Evolutionary conservation across 2,888 invertebrate species (phyloP).

Genomic region (Lydus trimaculatus): DNA sequence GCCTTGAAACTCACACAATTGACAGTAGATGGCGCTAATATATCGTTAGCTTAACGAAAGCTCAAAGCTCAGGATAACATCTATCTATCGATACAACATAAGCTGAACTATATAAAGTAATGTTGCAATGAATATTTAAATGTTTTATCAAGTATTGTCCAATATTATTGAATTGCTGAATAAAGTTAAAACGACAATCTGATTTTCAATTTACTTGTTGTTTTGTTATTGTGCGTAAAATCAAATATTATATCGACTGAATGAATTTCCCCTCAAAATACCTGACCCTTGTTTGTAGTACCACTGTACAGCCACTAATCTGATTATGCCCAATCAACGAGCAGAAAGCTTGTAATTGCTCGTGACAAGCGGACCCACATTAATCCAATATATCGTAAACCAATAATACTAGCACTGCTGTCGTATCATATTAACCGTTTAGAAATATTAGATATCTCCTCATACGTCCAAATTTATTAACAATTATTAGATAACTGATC

Average conservation of each 20-base stretch:
- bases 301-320: constrained; percentile 59
- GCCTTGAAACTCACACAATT: no score
- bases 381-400: constrained; percentile 56
- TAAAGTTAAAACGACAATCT: neutral
- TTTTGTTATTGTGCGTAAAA: neutral
- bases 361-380: constrained; percentile 54
- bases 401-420: constrained; percentile 52
- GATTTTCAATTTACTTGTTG: neutral
- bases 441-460: constrained; percentile 36
- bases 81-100: no score
- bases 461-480: constrained; percentile 25
- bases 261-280: constrained; percentile 24
- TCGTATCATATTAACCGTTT: constrained; percentile 48
- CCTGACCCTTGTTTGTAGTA: constrained; percentile 59
- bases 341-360: constrained; percentile 57
- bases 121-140: no score
- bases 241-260: neutral
- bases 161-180: neutral
- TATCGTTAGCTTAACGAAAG: no score
- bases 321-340: constrained; percentile 59
- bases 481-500: neutral
- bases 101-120: no score
- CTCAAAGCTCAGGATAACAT: no score
- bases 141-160: no score
- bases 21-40: no score